Evolutionary conservation across 2,797 vertebrate genomes (phyloP).

Genomic region (Tenualosa ilisha): DNA sequence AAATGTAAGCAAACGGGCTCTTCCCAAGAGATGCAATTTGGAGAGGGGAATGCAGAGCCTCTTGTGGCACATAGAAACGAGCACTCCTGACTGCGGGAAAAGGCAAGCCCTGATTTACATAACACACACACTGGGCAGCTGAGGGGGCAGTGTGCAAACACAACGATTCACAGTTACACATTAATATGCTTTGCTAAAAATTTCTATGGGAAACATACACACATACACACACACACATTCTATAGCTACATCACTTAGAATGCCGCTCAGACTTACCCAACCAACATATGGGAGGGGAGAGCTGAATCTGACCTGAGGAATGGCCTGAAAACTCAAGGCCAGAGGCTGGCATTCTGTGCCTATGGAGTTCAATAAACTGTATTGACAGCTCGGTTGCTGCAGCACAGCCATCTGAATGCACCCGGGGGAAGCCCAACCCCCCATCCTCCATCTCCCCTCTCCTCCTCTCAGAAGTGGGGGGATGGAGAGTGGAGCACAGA

Average conservation of each 20-base stretch:
- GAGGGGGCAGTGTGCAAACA: constrained; percentile 62
- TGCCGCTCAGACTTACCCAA: background rate
- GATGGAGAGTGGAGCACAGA: background rate
- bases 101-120: constrained; percentile 77
- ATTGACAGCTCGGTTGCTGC: constrained; percentile 62
- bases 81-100: constrained; percentile 66
- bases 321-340: background rate
- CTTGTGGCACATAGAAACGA: constrained; percentile 21
- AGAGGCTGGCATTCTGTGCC: constrained; percentile 30
- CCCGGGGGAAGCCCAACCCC: constrained; percentile 54
- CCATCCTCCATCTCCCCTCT: constrained; percentile 52
- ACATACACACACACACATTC: background rate
- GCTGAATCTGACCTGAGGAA: background rate
- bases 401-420: constrained; percentile 67
- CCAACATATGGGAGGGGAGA: background rate
- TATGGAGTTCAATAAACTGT: constrained; percentile 57
- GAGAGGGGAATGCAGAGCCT: constrained; percentile 41
- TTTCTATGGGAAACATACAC: background rate
- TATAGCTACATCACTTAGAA: background rate
- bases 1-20: constrained; percentile 74
- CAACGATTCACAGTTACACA: constrained; percentile 27
- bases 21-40: constrained; percentile 57
- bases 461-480: constrained; percentile 34
- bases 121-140: constrained; percentile 65
- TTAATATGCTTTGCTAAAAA: background rate